Percentiles rank a stretch among this genome's conserved stretches.
These are phyloP conservation scores for Chondrilla cf. caribensis DNA, from an alignment of 37 sponge, comb jelly and placozoan species.

Conservation along the genomic window DNA sequence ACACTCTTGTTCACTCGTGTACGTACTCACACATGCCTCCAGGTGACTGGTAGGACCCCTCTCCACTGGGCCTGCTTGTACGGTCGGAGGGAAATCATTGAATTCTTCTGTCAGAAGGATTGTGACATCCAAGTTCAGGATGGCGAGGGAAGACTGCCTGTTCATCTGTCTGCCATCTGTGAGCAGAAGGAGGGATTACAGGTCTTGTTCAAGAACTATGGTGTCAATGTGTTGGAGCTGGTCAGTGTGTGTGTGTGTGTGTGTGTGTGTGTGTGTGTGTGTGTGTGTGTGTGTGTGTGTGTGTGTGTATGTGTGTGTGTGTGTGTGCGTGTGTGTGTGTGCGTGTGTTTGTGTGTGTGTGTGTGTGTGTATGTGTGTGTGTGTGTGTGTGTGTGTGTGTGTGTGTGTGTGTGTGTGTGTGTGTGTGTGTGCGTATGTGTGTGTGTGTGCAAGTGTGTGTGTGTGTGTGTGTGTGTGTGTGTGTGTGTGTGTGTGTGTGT, in stretches of 20 bases:
- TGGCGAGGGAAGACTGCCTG: constrained; percentile 29
- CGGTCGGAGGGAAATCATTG: not conserved
- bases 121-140: not conserved
- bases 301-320: constrained; percentile 14
- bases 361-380: constrained; percentile 38
- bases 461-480: constrained; percentile 23
- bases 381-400: constrained; percentile 37
- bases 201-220: constrained; percentile 38
- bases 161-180: constrained; percentile 50
- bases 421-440: constrained; percentile 23
- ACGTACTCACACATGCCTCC: no score
- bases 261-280: constrained; percentile 31
- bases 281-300: constrained; percentile 32
- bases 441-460: constrained; percentile 23
- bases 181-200: constrained; percentile 30
- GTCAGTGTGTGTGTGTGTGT: constrained; percentile 28
- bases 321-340: constrained; percentile 20
- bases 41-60: constrained; percentile 18
- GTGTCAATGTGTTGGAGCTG: not conserved
- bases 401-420: constrained; percentile 43
- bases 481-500: constrained; percentile 19
- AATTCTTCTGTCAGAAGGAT: constrained; percentile 10
- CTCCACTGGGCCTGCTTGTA: constrained; percentile 27
- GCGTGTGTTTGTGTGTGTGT: constrained; percentile 27
- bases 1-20: no score